Conservation (phyloP, 35 echinoderm and acorn worm species). For the Ptychodera flava region DNA sequence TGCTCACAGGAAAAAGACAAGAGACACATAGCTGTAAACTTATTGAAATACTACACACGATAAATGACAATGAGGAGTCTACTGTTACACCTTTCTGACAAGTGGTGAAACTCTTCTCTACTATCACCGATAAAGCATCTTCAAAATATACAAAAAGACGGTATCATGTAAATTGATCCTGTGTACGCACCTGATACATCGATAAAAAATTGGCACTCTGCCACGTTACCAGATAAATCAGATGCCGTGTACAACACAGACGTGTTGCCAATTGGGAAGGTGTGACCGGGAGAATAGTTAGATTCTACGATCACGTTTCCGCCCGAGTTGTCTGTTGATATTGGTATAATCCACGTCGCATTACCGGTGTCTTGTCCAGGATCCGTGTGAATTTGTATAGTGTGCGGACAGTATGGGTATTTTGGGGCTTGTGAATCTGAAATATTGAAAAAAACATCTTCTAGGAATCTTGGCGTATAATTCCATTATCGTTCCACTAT, state of each 20-base stretch:
- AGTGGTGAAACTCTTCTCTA: no score
- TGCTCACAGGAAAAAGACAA: no score
- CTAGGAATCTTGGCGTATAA: background rate
- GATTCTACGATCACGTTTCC: slow-evolving; percentile 11
- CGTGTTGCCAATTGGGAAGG: slow-evolving; percentile 29
- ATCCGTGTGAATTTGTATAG: slow-evolving; percentile 2
- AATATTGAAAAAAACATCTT: background rate
- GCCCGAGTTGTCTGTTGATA: slow-evolving; percentile 20
- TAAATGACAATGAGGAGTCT: no score
- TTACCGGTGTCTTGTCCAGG: background rate
- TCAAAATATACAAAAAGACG: no score
- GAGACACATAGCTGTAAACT: no score
- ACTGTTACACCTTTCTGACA: no score
- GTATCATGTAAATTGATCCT: no score
- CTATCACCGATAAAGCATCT: no score
- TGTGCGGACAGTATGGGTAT: background rate
- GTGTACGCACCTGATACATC: slow-evolving; percentile 44
- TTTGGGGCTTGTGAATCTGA: background rate
- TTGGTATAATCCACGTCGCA: background rate
- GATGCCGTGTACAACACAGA: slow-evolving; percentile 33
- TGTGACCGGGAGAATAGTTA: background rate
- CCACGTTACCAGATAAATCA: slow-evolving; percentile 47
- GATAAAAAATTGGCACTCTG: slow-evolving; percentile 25
- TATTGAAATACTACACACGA: no score
- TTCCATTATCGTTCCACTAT: background rate